Base-by-base conservation (phyloP, 2,797 vertebrate species). In the Brachyrhaphis roseni region DNA sequence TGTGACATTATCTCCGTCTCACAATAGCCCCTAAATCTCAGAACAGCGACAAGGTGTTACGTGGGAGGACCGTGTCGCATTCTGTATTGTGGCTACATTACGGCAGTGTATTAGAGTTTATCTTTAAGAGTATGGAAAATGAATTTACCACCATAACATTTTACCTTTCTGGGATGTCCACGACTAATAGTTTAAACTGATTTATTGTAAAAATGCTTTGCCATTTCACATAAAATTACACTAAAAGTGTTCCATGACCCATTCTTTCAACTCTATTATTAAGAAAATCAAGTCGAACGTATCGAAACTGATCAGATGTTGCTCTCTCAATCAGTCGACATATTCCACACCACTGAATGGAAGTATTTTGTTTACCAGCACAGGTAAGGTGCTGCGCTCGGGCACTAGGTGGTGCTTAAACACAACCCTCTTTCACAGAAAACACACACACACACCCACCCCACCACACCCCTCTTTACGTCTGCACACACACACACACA, bases 331-430 rank as follows among this genome's bases (percentile, higher is more conserved):
- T n/a, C 3, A 39, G 1, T 81, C 15, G 57, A 41, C 31, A 7
- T 23, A 39, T 74, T 49, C 78, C 34, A 73, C 36, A 75, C 55
- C 76, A 12, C 55, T 78, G 36, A 15, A 46, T 77, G 10, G 49
- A 79, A 73, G 36, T 78, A 62, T 18, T 75, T 4, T 75, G 75
- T 62, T 86, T 87, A 77, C 49, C 47, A 78, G 82, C 77, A 85
- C 90, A 93, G 90, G 89, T 94, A 92, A 94, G 90, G 86, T 94
- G 87, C 88, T 90, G 57, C 83, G 36, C 70, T 81, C 10, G 55
- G 91, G 95, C 98, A 95, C 96, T 96, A 98, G 98, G 97, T 97
- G 98, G 97, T 97, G 96, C 97, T 97, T 97, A 95, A 96, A 96
- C 96, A 98, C 97, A 97, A 94, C 92, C 95, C 95, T 90, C 89